Conservation (phyloP, 1,140 invertebrate genomes). For the Drosophila tsacasi region DNA sequence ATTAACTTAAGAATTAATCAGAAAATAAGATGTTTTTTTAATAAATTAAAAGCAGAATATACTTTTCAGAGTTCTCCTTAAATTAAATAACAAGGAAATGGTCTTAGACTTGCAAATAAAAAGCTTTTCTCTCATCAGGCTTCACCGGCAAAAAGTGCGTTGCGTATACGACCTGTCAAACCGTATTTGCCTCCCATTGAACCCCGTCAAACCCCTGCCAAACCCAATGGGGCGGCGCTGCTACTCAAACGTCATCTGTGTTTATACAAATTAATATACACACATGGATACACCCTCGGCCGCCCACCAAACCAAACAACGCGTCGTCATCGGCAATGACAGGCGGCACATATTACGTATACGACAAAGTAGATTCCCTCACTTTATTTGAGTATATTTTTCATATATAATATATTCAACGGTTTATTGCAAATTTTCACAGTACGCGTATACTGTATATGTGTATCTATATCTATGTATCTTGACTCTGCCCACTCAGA, state of each 20-base stretch:
- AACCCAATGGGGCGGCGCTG: constrained; percentile 1
- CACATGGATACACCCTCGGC: constrained; percentile 16
- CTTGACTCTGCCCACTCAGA: constrained; percentile 37
- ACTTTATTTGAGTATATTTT: constrained; percentile 27
- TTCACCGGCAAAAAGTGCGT: constrained; percentile 13
- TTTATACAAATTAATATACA: constrained; percentile 45
- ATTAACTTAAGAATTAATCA: background rate
- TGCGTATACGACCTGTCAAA: constrained; percentile 44
- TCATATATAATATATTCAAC: background rate
- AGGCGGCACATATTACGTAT: constrained; percentile 63
- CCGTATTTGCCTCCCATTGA: background rate
- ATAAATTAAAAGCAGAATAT: background rate
- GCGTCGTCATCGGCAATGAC: constrained; percentile 41
- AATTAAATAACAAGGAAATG: background rate
- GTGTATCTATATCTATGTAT: constrained; percentile 35
- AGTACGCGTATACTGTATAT: background rate
- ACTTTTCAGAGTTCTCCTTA: background rate
- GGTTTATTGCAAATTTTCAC: constrained; percentile 5
- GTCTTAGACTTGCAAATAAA: constrained; percentile 2
- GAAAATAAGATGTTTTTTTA: background rate
- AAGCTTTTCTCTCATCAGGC: background rate
- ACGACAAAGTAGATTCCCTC: constrained; percentile 41
- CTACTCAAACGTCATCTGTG: constrained; percentile 33
- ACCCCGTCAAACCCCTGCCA: background rate
- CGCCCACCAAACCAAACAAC: constrained; percentile 4